Evolutionary conservation across 1,140 invertebrate species (phyloP), one percentile per base, ranked within the genome.

Genomic region (Drosophila navojoa): DNA sequence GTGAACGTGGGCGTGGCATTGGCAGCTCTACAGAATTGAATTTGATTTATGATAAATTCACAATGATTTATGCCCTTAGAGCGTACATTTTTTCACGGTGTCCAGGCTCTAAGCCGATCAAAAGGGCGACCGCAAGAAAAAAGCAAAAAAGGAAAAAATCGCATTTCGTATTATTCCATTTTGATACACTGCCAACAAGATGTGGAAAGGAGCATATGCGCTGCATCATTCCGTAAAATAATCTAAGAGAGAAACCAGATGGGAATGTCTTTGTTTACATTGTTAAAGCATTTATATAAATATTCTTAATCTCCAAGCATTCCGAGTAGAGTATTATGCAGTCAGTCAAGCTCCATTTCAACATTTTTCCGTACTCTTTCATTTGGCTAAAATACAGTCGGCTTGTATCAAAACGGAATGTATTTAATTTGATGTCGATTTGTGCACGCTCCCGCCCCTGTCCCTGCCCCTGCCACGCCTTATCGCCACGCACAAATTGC

Each of bases 11-110:
- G 38, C 50, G 47, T 57, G 55, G 52, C 57, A 67, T 57, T 67
- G 66, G 71, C 68, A 66, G 77, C 54, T 60, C 68, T 72, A 55
- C 63, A 60, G 66, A 89, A 87, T 87, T 87, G 76, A 87, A 89
- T 89, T 79, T 87, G 82, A 87, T 87, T 87, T 87, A 87, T 89
- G 84, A 87, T 87, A 87, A 87, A 89, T 89, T 82, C 82, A 44
- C 69, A 71, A 89, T 87, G 82, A 89, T 87, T 87, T 87, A 87
- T 87, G 84, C 82, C 84, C 79, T 87, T 79, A 89, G 73, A 75
- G 70, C 60, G 60, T 49, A 64, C 68, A 71, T 77, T 60, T 62
- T 75, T 54, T 55, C 71, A 62, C 71, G 53, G 64, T 84, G 84
- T 89, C 82, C 84, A 82, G 59, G 71, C 68, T 44, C 73, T 89